phyloP scores from a whole-genome alignment of 2,797 vertebrate genomes.

The Oophaga sylvatica region DNA sequence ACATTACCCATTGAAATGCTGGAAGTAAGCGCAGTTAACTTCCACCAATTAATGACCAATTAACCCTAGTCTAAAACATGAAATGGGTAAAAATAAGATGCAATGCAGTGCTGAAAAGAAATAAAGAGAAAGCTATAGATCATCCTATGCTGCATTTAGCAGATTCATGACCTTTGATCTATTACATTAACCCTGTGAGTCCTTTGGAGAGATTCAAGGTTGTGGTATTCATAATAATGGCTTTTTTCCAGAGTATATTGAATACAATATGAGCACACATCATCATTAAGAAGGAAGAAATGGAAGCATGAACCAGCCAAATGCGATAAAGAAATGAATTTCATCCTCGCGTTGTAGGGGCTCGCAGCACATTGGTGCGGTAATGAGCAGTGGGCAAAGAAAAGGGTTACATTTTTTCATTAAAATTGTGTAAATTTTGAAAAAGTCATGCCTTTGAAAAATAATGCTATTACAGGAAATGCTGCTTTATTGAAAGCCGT shows the following conservation, averaged over 20 bases:
- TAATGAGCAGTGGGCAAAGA: neutral
- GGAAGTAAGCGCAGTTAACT: neutral
- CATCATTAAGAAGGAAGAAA: slow-evolving; percentile 2
- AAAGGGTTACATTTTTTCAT: slow-evolving; percentile 37
- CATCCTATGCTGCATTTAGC: neutral
- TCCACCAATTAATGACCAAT: neutral
- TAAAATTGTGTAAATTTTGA: slow-evolving; percentile 29
- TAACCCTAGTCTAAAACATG: neutral
- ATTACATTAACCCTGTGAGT: neutral
- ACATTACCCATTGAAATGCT: neutral
- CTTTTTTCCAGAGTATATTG: slow-evolving; percentile 1
- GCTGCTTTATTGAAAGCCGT: slow-evolving; percentile 54
- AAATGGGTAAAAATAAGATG: neutral
- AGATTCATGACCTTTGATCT: neutral
- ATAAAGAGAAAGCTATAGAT: neutral
- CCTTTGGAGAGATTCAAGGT: neutral
- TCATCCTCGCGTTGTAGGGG: neutral
- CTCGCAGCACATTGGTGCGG: neutral
- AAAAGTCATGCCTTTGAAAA: slow-evolving; percentile 47
- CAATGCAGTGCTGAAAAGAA: neutral
- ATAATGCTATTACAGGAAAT: slow-evolving; percentile 53
- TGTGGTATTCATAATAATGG: neutral
- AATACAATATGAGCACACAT: neutral
- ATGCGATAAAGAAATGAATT: neutral
- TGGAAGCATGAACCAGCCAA: slow-evolving; percentile 15